A percentile compares a stretch with the other conserved stretches of the same genome.
These are phyloP conservation scores for Poeciliopsis presidionis DNA, from an alignment of 2,797 vertebrate species.

Conservation along the genomic window DNA sequence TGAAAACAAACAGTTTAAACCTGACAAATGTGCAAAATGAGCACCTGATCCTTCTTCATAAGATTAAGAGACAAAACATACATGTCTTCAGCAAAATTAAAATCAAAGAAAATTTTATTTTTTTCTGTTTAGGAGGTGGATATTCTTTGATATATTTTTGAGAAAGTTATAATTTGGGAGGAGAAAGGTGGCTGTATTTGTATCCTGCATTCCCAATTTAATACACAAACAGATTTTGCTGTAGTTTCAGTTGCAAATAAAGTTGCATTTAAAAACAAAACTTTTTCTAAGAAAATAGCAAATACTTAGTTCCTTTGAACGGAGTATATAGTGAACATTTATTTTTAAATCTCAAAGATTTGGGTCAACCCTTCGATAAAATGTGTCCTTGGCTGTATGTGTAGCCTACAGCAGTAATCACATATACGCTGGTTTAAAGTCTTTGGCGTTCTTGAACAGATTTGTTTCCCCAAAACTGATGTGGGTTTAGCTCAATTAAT, in stretches of 20 bases:
- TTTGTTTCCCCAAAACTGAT: not conserved
- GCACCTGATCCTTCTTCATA: not conserved
- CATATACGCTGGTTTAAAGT: not conserved
- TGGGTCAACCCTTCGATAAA: not conserved
- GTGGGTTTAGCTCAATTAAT: not conserved
- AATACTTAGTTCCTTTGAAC: not conserved
- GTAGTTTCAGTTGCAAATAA: not conserved
- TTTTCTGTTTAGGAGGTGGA: not conserved
- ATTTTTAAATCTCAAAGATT: not conserved
- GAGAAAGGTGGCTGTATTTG: not conserved
- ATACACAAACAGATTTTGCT: not conserved
- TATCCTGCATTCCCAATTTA: not conserved
- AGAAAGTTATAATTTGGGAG: not conserved
- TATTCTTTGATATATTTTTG: not conserved
- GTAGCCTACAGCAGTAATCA: not conserved
- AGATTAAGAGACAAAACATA: conserved; percentile 1
- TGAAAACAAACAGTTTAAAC: not conserved
- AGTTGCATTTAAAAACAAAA: not conserved
- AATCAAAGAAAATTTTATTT: not conserved
- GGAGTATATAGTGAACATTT: not conserved
- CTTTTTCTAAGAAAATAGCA: not conserved
- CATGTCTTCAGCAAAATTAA: not conserved
- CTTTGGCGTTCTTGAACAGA: not conserved
- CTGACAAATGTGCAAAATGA: conserved; percentile 3
- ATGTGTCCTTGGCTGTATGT: not conserved